Evolutionary conservation across 2,113 vertebrate genomes (phyloP), one percentile per base, ranked within the genome.

Genomic region (Gobio gobio): DNA sequence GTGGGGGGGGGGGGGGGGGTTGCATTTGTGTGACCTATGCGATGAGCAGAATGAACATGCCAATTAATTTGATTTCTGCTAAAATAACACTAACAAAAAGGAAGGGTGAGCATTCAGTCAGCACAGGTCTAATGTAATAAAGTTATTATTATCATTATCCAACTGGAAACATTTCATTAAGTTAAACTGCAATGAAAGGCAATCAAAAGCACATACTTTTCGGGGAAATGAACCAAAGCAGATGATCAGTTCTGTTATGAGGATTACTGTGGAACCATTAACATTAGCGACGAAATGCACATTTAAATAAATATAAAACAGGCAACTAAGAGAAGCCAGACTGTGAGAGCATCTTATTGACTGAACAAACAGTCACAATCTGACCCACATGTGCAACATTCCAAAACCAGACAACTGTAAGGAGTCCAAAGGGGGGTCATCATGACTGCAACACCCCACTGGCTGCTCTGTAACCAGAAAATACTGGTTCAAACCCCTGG

Each of bases 361-460:
- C 66, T 73, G 75, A 81, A 88, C 87, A 92, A 93, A 93, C 87
- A 84, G 83, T 75, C 83, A n/a, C 90, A 83, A 73, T 85, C 87
- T 88, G 82, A 29, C 78, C 54, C 45, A 82, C 89, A 93, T 90
- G 91, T 92, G 92, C 88, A 90, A 90, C 89, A 92, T 92, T 91
- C 92, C 92, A 87, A 85, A 88, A 86, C 86, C 82, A 86, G 83
- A 83, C 83, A 83, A 84, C 82, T 87, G 88, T 80, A 86, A 91
- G 22, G 36, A 51, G 58, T 88, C 86, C 75, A 87, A 84, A 66
- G 83, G 7, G 24, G 14, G 47, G 56, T 74, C 14, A 54, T 61
- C 45, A 29, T 49, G 26, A 79, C 14, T 26, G 14, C 22, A 22
- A 40, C 40, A 51, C 33, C 51, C 22, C 79, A 72, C 45, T 66